Conservation (phyloP, 2,113 vertebrate species). For the Turdus rufiventris region DNA sequence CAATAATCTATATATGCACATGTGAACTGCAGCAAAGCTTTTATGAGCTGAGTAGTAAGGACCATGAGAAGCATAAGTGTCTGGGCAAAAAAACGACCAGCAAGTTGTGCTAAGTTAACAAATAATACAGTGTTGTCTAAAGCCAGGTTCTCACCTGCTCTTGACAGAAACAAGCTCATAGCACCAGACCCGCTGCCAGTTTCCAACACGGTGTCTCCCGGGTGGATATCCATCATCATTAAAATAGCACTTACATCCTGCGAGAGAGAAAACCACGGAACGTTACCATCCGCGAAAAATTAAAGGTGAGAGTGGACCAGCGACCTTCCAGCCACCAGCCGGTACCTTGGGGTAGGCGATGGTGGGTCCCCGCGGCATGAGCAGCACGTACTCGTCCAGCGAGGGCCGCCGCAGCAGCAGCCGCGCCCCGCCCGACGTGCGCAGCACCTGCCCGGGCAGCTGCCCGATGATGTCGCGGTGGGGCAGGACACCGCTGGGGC, state of each 20-base stretch:
- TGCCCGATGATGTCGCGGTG: slow-evolving; percentile 73
- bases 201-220: slow-evolving; percentile 86
- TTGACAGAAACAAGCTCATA: slow-evolving; percentile 89
- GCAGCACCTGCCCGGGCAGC: slow-evolving; percentile 68
- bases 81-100: background rate
- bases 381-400: slow-evolving; percentile 84
- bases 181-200: slow-evolving; percentile 86
- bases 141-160: slow-evolving; percentile 80
- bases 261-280: background rate
- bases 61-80: fast-evolving
- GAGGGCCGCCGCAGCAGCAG: slow-evolving; percentile 78
- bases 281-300: fast-evolving
- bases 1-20: fast-evolving
- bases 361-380: slow-evolving; percentile 82
- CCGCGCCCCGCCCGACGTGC: slow-evolving; percentile 36
- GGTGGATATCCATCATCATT: slow-evolving; percentile 82
- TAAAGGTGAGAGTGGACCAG: fast-evolving
- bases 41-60: background rate
- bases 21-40: background rate
- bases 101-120: fast-evolving
- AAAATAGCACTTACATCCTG: slow-evolving; percentile 80
- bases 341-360: slow-evolving; percentile 87
- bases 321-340: background rate
- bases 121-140: background rate
- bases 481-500: slow-evolving; percentile 68